Evolutionary conservation across 2,888 invertebrate genomes (phyloP), one percentile per base, ranked within the genome.

Genomic region (Macropis europaea): DNA sequence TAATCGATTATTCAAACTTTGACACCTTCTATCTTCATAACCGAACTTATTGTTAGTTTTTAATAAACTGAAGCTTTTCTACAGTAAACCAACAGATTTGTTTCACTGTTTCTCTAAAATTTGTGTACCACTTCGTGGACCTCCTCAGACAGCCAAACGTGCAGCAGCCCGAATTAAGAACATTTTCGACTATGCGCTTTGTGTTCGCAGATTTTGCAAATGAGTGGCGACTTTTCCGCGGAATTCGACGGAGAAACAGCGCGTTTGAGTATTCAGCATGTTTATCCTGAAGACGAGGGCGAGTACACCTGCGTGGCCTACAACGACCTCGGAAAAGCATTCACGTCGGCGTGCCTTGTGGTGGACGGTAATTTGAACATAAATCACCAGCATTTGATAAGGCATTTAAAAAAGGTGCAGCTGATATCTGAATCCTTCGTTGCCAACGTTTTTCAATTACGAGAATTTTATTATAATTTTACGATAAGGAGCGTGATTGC

Each of bases 261-360:
- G 1, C 93, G 93, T 15, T 90, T 97, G 61, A 93, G 92, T 77
- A 95, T 97, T 84, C 92, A 92, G 11, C 94, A 95, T 66, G 94
- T 97, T 36, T 95, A 95, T 73, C 95, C 95, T 0, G 97, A 97
- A 85, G 97, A 97, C 86, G 97, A 97, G 89, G 97, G 97, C 60
- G 95, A 96, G 81, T 97, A 97, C 89, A 94, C 94, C 0, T 97
- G 97, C 85, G 93, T 96, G 42, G 97, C 95, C 0, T 93, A 93
- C 86, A 97, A 97, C 88, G 93, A 94, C 75, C 93, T 97, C 59
- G 98, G 98, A 50, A 94, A 94, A 88, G 94, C 94, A 28, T 93
- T 93, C 71, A 96, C 96, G 7, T 95, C 95, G 19, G 96, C 96
- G n/a, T 95, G 95, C 84, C 93, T 97, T 11, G 93, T 96, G 43